Percentiles rank a stretch among this genome's conserved stretches.
phyloP scores from a whole-genome alignment of 2,888 invertebrate genomes.

The Conchocele bisecta region DNA sequence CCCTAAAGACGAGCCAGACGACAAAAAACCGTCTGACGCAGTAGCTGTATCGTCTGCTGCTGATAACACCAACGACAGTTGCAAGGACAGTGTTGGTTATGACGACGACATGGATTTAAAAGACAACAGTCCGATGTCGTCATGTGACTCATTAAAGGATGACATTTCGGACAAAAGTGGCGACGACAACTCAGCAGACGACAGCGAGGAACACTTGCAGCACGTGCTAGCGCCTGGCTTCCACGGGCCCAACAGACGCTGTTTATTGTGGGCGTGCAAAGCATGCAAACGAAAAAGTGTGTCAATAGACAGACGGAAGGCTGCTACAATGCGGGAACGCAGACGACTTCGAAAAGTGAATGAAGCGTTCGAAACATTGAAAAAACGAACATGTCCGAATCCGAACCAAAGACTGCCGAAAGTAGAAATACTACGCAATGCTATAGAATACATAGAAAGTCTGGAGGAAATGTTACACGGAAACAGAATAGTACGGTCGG shows the following conservation, averaged over 20 bases:
- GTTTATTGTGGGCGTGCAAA: constrained; percentile 98
- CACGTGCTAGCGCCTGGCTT: constrained; percentile 83
- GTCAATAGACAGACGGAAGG: constrained; percentile 97
- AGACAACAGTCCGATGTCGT: constrained; percentile 57
- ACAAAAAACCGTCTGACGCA: constrained; percentile 29
- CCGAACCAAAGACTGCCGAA: constrained; percentile 98
- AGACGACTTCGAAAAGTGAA: constrained; percentile 97
- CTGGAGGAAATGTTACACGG: constrained; percentile 84
- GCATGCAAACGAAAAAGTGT: constrained; percentile 96
- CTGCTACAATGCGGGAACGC: constrained; percentile 97
- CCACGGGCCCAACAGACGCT: constrained; percentile 86
- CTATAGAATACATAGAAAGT: constrained; percentile 97
- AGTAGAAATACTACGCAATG: constrained; percentile 97
- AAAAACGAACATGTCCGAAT: constrained; percentile 95
- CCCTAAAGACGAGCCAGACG: constrained; percentile 44
- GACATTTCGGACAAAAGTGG: constrained; percentile 61
- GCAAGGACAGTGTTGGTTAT: constrained; percentile 13
- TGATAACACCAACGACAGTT: constrained; percentile 22
- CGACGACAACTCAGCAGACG: constrained; percentile 66
- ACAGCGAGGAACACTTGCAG: constrained; percentile 74
- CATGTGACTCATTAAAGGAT: constrained; percentile 61
- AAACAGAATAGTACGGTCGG: constrained; percentile 66
- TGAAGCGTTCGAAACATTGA: constrained; percentile 98
- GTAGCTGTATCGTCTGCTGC: constrained; percentile 14
- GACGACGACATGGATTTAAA: constrained; percentile 57